Conservation (phyloP, 2,888 invertebrate species). For the Polyommatus icarus region DNA sequence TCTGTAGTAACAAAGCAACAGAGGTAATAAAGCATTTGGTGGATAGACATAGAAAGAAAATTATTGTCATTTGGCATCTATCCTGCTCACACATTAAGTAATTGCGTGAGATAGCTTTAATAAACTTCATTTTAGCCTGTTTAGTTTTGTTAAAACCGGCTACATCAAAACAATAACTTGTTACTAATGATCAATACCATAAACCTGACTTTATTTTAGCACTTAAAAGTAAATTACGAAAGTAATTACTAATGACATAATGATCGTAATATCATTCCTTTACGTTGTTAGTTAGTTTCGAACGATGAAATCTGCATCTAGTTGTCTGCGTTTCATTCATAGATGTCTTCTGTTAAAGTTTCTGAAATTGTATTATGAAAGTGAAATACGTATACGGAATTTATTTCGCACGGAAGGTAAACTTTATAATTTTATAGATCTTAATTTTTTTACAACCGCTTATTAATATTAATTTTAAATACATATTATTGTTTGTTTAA, state of each 20-base stretch:
- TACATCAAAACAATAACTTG: neutral
- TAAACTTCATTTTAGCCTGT: neutral
- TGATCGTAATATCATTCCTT: neutral
- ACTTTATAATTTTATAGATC: neutral
- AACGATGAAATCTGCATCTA: neutral
- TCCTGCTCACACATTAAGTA: neutral
- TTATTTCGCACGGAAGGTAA: constrained; percentile 49
- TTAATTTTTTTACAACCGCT: neutral
- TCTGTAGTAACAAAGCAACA: neutral
- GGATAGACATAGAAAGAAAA: too few relatives aligned
- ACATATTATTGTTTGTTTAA: too few relatives aligned
- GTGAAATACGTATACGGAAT: constrained; percentile 5
- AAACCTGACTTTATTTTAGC: neutral
- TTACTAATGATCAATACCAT: neutral
- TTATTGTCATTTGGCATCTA: neutral
- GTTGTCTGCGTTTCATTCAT: neutral
- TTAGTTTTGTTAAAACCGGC: neutral
- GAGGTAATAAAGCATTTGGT: neutral
- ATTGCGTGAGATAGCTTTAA: neutral
- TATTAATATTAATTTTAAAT: neutral
- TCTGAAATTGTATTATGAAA: neutral
- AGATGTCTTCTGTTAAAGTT: constrained; percentile 13
- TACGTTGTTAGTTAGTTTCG: neutral
- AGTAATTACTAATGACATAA: neutral
- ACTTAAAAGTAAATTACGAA: neutral